Evolutionary conservation across 2,888 invertebrate genomes (phyloP).

Genomic region (Hyles lineata): DNA sequence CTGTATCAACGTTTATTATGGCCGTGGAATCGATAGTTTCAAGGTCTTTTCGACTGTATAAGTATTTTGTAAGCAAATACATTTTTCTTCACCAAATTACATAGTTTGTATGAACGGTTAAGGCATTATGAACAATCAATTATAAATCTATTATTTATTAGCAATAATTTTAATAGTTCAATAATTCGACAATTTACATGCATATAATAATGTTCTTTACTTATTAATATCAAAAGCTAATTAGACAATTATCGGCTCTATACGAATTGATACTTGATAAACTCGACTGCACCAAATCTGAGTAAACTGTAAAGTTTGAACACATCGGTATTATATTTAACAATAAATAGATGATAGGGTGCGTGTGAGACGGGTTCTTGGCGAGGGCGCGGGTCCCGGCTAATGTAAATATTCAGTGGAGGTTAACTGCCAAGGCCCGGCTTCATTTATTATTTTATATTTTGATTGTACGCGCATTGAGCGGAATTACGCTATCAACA

Average conservation of each 20-base stretch:
- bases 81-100: background rate
- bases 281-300: background rate
- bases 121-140: too few species aligned
- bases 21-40: background rate
- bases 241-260: background rate
- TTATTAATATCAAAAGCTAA: background rate
- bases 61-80: background rate
- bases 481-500: background rate
- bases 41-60: background rate
- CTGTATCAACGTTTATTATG: background rate
- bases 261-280: background rate
- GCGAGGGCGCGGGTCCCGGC: slow-evolving; percentile 47
- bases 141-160: too few species aligned
- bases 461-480: slow-evolving; percentile 14
- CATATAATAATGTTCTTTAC: too few species aligned
- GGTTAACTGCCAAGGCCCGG: slow-evolving; percentile 51
- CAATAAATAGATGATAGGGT: slow-evolving; percentile 55
- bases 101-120: too few species aligned
- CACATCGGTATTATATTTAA: slow-evolving; percentile 43
- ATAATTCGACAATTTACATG: too few species aligned
- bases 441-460: slow-evolving; percentile 18
- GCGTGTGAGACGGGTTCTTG: slow-evolving; percentile 44
- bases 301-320: background rate
- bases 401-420: slow-evolving; percentile 72
- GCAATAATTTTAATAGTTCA: too few species aligned